Base-by-base conservation (phyloP, 1,140 invertebrate species). In the Ptiloglossa arizonensis region DNA sequence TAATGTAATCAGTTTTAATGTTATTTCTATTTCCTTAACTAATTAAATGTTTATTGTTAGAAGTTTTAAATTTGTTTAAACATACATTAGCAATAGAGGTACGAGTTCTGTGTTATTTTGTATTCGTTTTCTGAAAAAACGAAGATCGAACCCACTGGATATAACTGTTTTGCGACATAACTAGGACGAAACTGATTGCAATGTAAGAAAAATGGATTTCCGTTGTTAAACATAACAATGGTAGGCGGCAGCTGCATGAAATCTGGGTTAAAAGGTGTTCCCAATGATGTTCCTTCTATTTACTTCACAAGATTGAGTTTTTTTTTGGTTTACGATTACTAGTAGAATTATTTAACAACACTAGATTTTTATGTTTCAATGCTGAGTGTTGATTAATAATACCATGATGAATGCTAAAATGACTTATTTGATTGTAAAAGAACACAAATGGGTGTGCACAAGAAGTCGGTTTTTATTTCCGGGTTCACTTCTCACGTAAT, bases 251-350 rank as follows among this genome's bases (percentile, higher is more conserved):
- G 88, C 89, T 88, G 86, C 87, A 85, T 80, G 59, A 85, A 84
- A 82, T 87, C 83, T 83, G 76, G 81, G 68, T 80, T 86, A 71
- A 77, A 85, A 83, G 77, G 78, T 86, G 84, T 90, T 87, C 89
- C 89, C 88, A 90, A 90, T 90, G 87, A 90, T 90, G 88, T 89
- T 90, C 84, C 86, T 89, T 87, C 73, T 87, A 86, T 86, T 90
- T 87, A 81, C 82, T 89, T 81, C 86, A 86, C 79, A 86, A 89
- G 82, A 87, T 89, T 90, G 83, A 89, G 77, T 91, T 90, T 79
- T 87, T 87, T 79, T 87, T 87, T 88, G 78, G 80, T 87, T 88
- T 87, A 87, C 56, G 41, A 87, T 87, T 88, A 88, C 85, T 89
- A 82, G 70, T 89, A 89, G 85, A 87, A 82, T 89, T 90, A 86